These are phyloP conservation scores for Strigamia maritima DNA, from an alignment of 2,888 invertebrate genomes.

Conservation along the genomic window DNA sequence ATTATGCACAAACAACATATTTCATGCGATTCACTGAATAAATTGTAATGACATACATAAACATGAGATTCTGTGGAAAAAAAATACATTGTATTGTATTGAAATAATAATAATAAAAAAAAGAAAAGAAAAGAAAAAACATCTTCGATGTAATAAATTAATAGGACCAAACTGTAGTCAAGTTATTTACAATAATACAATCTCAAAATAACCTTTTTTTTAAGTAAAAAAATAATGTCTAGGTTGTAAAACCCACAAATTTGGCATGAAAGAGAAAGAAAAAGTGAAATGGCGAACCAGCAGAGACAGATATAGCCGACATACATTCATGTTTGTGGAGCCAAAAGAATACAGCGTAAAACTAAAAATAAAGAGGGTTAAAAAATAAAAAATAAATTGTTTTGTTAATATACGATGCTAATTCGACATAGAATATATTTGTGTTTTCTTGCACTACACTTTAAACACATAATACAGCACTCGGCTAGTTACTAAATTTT, in stretches of 20 bases:
- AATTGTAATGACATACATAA: constrained; percentile 31
- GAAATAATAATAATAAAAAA: neutral
- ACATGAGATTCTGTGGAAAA: constrained; percentile 18
- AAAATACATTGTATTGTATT: constrained; percentile 21
- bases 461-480: constrained; percentile 39
- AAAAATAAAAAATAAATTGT: constrained; percentile 17
- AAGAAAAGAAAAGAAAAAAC: neutral
- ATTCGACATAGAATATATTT: constrained; percentile 36
- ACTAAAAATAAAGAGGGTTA: constrained; percentile 7
- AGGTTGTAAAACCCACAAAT: constrained; percentile 6
- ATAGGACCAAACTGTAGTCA: constrained; percentile 33
- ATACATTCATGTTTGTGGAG: constrained; percentile 36
- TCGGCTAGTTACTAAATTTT: constrained; percentile 12
- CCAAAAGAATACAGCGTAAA: neutral
- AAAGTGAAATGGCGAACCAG: constrained; percentile 1
- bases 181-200: constrained; percentile 38
- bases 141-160: constrained; percentile 34
- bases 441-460: constrained; percentile 37
- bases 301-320: constrained; percentile 37
- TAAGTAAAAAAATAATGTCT: neutral
- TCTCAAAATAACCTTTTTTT: neutral
- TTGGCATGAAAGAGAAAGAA: constrained; percentile 22
- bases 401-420: constrained; percentile 36
- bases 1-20: constrained; percentile 22
- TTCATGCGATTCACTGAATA: constrained; percentile 30